phyloP scores from a whole-genome alignment of 1,140 invertebrate species.

The Cotesia glomerata region DNA sequence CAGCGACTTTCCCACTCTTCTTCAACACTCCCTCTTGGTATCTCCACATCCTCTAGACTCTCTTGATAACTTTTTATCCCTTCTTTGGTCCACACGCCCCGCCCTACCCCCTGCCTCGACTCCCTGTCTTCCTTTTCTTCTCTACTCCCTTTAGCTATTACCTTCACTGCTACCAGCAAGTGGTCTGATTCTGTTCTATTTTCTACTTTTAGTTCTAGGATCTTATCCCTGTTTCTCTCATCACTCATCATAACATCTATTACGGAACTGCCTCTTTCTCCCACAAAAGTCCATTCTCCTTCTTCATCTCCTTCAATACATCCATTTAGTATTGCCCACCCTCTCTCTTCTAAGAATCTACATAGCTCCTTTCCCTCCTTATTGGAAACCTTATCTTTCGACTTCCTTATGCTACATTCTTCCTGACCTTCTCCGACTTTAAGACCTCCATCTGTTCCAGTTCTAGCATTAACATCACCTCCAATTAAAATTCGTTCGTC shows the following conservation, averaged over 20 bases:
- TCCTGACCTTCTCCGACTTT: too few species aligned
- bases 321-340: not conserved
- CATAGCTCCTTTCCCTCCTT: not conserved
- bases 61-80: too few species aligned
- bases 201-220: not conserved
- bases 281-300: too few species aligned
- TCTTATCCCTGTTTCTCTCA: too few species aligned
- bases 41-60: not conserved
- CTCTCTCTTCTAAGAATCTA: not conserved
- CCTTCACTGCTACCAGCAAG: not conserved
- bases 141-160: not conserved
- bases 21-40: not conserved
- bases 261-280: too few species aligned
- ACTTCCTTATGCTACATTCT: not conserved
- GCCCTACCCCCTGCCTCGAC: too few species aligned
- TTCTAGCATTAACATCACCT: too few species aligned
- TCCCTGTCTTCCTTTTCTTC: too few species aligned
- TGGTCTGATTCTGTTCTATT: not conserved
- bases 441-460: too few species aligned
- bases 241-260: too few species aligned
- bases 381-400: not conserved
- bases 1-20: not conserved
- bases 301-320: not conserved
- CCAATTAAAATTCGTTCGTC: too few species aligned
- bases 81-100: too few species aligned